phyloP scores from a whole-genome alignment of 1,140 invertebrate species.

The Papilio polytes region DNA sequence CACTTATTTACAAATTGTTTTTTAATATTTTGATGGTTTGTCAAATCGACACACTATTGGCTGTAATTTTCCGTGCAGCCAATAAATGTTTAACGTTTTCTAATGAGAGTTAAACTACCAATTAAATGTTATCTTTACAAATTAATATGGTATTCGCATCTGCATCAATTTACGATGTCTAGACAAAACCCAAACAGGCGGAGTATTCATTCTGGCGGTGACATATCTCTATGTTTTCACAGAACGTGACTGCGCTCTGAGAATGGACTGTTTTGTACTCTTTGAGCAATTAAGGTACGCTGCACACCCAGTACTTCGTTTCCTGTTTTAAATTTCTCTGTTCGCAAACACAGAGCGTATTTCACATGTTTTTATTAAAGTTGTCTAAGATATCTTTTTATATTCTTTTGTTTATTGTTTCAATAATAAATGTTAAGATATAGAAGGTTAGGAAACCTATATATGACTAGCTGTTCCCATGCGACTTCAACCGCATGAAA shows the following conservation, averaged over 20 bases:
- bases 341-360: neutral
- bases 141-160: neutral
- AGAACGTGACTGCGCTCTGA: conserved; percentile 24
- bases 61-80: too few species aligned
- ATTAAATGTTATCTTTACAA: neutral
- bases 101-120: too few species aligned
- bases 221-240: conserved; percentile 21
- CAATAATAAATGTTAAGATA: neutral
- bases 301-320: conserved; percentile 12
- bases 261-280: conserved; percentile 21
- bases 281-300: conserved; percentile 27
- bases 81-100: too few species aligned
- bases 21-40: too few species aligned
- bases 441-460: too few species aligned
- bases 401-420: neutral
- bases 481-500: too few species aligned
- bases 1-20: too few species aligned
- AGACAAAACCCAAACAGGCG: neutral
- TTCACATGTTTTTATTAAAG: neutral
- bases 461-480: too few species aligned
- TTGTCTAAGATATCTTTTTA: conserved; percentile 1
- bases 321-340: conserved; percentile 27
- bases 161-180: neutral
- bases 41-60: too few species aligned
- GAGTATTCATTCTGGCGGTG: neutral